These are phyloP conservation scores for Athripsodes cinereus DNA, from an alignment of 2,888 invertebrate genomes.

Conservation along the genomic window DNA sequence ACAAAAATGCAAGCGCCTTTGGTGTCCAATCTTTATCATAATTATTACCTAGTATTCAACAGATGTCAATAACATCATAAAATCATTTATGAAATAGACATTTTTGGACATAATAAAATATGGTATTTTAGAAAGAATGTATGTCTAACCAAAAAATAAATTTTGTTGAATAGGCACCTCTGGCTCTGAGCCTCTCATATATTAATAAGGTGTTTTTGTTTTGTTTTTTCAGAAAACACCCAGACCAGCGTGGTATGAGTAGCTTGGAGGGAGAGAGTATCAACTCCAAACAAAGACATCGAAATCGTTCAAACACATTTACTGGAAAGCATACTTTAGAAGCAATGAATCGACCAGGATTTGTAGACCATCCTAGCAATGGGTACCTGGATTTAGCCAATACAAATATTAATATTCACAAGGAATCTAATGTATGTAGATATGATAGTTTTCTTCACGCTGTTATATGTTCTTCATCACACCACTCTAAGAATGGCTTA, in stretches of 20 bases:
- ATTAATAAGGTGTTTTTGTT: constrained; percentile 7
- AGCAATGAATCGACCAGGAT: constrained; percentile 41
- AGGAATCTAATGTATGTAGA: constrained; percentile 42
- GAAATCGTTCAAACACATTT: constrained; percentile 50
- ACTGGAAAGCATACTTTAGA: constrained; percentile 39
- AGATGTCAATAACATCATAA: too few species aligned
- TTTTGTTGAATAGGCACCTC: too few species aligned
- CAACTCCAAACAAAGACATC: constrained; percentile 42
- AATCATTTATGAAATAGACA: too few species aligned
- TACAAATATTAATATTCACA: constrained; percentile 51
- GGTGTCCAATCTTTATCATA: too few species aligned
- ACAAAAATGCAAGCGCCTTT: too few species aligned
- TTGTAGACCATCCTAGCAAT: constrained; percentile 41
- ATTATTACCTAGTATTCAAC: too few species aligned
- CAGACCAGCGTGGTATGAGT: constrained; percentile 33
- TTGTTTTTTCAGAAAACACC: constrained; percentile 52
- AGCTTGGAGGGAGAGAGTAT: constrained; percentile 26
- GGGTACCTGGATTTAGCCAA: constrained; percentile 57
- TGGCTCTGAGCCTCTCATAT: too few species aligned
- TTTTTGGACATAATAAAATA: too few species aligned
- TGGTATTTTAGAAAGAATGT: too few species aligned
- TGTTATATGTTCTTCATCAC: constrained; percentile 53
- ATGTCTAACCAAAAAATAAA: too few species aligned
- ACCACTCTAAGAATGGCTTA: constrained; percentile 45
- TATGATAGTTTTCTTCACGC: constrained; percentile 60